Base-by-base conservation (phyloP, 35 echinoderm and acorn worm genomes). In the Apostichopus japonicus region DNA sequence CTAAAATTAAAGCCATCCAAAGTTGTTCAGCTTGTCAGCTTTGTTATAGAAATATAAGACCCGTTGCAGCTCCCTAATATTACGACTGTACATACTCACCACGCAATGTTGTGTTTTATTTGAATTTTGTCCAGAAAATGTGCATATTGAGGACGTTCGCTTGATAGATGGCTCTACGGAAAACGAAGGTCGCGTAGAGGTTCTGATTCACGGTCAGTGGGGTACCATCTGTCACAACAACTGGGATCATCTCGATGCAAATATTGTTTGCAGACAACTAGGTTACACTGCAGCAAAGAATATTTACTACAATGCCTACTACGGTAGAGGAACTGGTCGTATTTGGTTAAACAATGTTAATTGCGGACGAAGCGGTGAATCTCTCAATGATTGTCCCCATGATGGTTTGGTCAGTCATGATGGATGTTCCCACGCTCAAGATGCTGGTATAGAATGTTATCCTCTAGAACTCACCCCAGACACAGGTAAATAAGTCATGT, bases 251-350 rank as follows among this genome's bases (percentile, higher is more conserved):
- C 33, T 56, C 44, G 79, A 82, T 25, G 79, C 79, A 6, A 56
- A 51, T 56, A 82, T 82, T 15, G 79, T 82, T 33, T 82, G 79
- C 24, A 10, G 79, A 54, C 79, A 82, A 82, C 79, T 82, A 11
- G 79, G 79, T 51, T 82, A 54, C 54, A 56, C 44, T 1, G 79
- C 79, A 52, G 21, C 79, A 52, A 82, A 52, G 33, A 51, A 54
- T 17, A 44, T 56, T 44, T 82, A 44, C 8, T 44, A 52, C 44
- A 44, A 82, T 82, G 79, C 79, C 8, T 11, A 82, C 54, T 82
- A 54, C 24, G 24, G 79, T 44, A 25, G 9, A 56, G 79, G 79
- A 25, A 9, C 27, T 56, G 79, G 79, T 6, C 79, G 44, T 82
- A 82, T 82, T 82, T 82, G 79, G 79, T 15, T 82, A 11, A 56